Conservation (phyloP, 2,113 vertebrate genomes). For the Pterocles burchelli region DNA sequence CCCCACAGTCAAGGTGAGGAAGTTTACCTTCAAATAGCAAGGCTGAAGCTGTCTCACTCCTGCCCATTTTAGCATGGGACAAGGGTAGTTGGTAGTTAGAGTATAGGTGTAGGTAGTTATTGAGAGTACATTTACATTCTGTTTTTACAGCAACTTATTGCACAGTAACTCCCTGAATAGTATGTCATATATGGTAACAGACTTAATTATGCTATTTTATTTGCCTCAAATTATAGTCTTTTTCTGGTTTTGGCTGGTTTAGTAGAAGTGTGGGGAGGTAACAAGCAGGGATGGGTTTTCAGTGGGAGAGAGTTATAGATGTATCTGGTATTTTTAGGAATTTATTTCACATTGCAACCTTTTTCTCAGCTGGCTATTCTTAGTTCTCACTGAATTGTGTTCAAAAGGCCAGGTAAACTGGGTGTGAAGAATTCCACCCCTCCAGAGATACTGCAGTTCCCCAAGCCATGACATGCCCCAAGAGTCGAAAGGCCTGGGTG, state of each 20-base stretch:
- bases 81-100: not conserved
- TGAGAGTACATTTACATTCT: not conserved
- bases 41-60: not conserved
- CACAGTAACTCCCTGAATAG: not conserved
- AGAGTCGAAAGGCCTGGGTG: not conserved
- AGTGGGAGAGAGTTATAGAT: not conserved
- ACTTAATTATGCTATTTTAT: not conserved
- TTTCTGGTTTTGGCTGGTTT: not conserved
- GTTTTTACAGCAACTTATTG: conserved; percentile 4
- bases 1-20: not conserved
- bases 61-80: not conserved
- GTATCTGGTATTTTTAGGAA: not conserved
- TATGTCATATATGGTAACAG: not conserved
- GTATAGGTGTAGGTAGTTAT: not conserved
- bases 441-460: not conserved
- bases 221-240: conserved; percentile 5
- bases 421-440: not conserved
- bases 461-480: not conserved
- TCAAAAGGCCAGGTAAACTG: not conserved
- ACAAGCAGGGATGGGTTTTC: not conserved
- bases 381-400: not conserved
- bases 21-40: not conserved
- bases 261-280: not conserved
- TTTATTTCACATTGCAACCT: not conserved
- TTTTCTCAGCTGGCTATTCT: not conserved